These are phyloP conservation scores for Drosophila lutescens DNA, from an alignment of 2,888 invertebrate genomes.

Conservation along the genomic window DNA sequence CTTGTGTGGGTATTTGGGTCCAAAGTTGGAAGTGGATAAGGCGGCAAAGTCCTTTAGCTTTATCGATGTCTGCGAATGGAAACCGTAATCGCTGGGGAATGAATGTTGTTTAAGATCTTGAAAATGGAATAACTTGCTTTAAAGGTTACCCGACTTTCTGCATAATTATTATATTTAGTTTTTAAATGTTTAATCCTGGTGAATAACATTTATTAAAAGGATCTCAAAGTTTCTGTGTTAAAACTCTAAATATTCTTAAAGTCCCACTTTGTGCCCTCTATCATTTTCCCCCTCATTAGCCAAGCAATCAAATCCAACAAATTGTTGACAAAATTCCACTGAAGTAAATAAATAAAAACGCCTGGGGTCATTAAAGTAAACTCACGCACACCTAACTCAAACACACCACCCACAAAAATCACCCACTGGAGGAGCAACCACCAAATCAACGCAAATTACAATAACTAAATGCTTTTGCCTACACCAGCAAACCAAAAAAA, in stretches of 20 bases:
- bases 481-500: slow-evolving; percentile 23
- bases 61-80: slow-evolving; percentile 11
- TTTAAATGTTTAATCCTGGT: no score
- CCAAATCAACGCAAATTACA: slow-evolving; percentile 57
- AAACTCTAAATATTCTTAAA: background rate
- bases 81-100: slow-evolving; percentile 10
- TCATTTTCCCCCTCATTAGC: slow-evolving; percentile 15
- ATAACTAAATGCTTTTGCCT: slow-evolving; percentile 63
- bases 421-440: slow-evolving; percentile 4
- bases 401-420: slow-evolving; percentile 3
- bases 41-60: slow-evolving; percentile 23
- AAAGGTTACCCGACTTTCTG: no score
- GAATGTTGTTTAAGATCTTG: slow-evolving; percentile 1
- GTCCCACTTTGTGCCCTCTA: background rate
- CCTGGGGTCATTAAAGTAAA: slow-evolving; percentile 64
- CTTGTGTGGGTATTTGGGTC: slow-evolving; percentile 44
- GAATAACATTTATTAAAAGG: no score
- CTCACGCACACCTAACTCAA: slow-evolving; percentile 52
- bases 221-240: no score
- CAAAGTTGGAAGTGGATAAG: slow-evolving; percentile 20
- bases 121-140: background rate
- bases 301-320: slow-evolving; percentile 73
- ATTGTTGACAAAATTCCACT: slow-evolving; percentile 75
- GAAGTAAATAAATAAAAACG: slow-evolving; percentile 68
- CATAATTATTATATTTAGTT: no score